Percentiles rank a stretch among this genome's conserved stretches.
phyloP scores from a whole-genome alignment of 2,888 invertebrate species.

The Tipula vernalis region DNA sequence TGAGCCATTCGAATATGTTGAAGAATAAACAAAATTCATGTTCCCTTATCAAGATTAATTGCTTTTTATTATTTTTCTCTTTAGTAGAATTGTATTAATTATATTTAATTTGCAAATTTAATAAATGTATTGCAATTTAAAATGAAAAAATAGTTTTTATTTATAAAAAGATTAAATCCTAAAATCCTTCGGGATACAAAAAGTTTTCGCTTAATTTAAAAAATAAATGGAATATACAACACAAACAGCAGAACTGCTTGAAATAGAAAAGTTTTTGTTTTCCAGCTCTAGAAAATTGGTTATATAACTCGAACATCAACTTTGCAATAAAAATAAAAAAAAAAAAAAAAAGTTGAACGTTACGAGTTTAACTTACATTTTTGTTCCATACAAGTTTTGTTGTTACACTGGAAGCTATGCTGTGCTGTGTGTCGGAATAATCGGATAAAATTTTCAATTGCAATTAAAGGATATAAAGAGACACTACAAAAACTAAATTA shows the following conservation, averaged over 20 bases:
- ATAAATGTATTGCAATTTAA: neutral
- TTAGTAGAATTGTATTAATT: neutral
- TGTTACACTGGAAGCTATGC: neutral
- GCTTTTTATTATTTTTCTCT: neutral
- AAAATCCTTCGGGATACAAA: neutral
- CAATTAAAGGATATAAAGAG: neutral
- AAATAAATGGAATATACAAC: neutral
- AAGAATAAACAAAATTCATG: slow-evolving; percentile 45
- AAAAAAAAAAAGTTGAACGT: neutral
- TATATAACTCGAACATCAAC: neutral
- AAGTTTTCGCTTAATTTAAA: neutral
- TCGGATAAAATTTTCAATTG: neutral
- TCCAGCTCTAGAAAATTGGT: neutral
- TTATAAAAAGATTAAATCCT: neutral
- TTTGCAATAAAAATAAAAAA: neutral
- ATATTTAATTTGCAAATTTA: neutral
- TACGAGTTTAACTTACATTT: neutral
- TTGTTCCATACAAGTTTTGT: neutral
- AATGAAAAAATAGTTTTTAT: neutral
- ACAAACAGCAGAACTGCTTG: neutral
- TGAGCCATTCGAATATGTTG: slow-evolving; percentile 92
- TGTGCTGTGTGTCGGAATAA: neutral
- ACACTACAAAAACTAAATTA: neutral
- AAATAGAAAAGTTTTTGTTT: neutral
- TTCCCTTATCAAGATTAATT: neutral